These are phyloP conservation scores for Clytia hemisphaerica DNA, from an alignment of 30 jellyfish, hydroid and myxozoan genomes.

Conservation along the genomic window DNA sequence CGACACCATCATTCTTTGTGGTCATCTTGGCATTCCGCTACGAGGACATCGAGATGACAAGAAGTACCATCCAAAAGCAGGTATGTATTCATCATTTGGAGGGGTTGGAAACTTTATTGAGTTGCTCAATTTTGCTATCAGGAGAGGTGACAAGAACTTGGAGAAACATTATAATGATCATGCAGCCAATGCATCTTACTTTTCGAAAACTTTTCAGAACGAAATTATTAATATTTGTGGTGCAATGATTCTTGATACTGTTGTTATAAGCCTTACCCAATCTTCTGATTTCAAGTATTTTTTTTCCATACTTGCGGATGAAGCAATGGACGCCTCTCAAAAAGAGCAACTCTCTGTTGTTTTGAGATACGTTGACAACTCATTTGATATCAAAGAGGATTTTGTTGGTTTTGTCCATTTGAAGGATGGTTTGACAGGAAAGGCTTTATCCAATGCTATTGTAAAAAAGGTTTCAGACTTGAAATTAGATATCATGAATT, in stretches of 20 bases:
- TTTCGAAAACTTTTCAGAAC: slow-evolving; percentile 58
- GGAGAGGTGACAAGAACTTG: slow-evolving; percentile 25
- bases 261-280: slow-evolving; percentile 11
- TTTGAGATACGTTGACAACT: slow-evolving; percentile 11
- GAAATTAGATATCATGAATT: slow-evolving; percentile 19
- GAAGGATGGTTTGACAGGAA: slow-evolving; percentile 52
- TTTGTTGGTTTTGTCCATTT: slow-evolving; percentile 46
- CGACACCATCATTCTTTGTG: too few relatives aligned
- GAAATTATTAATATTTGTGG: slow-evolving; percentile 50
- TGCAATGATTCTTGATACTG: slow-evolving; percentile 2
- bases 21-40: too few relatives aligned
- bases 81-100: slow-evolving; percentile 10
- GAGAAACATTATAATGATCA: slow-evolving; percentile 12
- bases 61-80: too few relatives aligned
- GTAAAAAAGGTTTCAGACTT: slow-evolving; percentile 15
- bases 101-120: slow-evolving; percentile 32
- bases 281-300: slow-evolving; percentile 21
- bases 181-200: slow-evolving; percentile 34
- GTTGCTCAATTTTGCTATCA: slow-evolving; percentile 4
- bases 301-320: too few relatives aligned
- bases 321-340: too few relatives aligned
- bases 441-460: slow-evolving; percentile 16
- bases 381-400: slow-evolving; percentile 32
- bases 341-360: slow-evolving; percentile 39
- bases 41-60: too few relatives aligned